These are phyloP conservation scores for Stenichneumon culpator DNA, from an alignment of 2,888 invertebrate species.

Conservation along the genomic window DNA sequence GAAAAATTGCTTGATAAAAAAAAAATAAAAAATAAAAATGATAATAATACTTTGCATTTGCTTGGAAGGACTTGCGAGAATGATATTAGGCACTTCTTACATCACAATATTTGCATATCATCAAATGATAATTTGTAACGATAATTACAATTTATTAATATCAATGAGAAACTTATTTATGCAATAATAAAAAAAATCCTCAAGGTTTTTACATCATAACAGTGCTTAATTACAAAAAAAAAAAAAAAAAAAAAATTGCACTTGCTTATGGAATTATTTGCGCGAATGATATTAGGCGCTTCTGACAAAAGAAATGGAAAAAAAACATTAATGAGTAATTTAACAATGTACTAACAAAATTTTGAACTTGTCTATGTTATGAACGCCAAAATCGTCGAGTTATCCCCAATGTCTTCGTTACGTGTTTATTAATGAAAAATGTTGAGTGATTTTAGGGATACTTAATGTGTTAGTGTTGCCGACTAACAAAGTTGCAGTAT, in stretches of 20 bases:
- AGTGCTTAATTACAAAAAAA: not conserved
- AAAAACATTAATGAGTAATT: no score
- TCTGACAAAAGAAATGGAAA: no score
- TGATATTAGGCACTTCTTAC: constrained; percentile 62
- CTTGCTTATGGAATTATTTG: not conserved
- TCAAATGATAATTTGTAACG: constrained; percentile 24
- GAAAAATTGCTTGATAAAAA: constrained; percentile 52
- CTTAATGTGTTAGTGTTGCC: constrained; percentile 84
- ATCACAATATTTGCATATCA: constrained; percentile 44
- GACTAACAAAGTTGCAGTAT: constrained; percentile 83
- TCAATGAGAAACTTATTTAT: constrained; percentile 12
- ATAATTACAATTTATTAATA: not conserved
- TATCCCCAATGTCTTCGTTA: constrained; percentile 72
- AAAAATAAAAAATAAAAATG: not conserved
- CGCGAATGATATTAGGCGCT: not conserved
- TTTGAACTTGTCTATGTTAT: not conserved
- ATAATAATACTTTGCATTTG: constrained; percentile 55
- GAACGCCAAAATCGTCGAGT: constrained; percentile 43
- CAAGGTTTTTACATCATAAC: constrained; percentile 58
- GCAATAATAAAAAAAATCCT: not conserved
- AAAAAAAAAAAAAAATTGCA: constrained; percentile 21
- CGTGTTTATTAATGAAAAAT: constrained; percentile 81
- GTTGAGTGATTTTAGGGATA: constrained; percentile 84
- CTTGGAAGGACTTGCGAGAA: constrained; percentile 64
- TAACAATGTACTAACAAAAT: not conserved